Base-by-base conservation (phyloP, 2,888 invertebrate species). In the Catotricha subobsoleta region DNA sequence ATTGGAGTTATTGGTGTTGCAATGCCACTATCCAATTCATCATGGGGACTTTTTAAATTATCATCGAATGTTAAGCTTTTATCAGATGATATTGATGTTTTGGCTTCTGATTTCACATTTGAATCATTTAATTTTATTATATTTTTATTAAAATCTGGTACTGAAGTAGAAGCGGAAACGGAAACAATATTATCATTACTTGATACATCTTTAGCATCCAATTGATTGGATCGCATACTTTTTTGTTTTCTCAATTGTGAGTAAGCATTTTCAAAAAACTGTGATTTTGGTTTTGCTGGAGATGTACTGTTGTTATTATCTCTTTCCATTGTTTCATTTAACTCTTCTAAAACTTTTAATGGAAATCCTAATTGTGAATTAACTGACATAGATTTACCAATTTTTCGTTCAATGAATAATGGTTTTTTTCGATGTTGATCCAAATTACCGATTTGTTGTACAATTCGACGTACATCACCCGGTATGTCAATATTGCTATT, bases 401-500 rank as follows among this genome's bases (percentile, higher is more conserved):
- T 61, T 51, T 60, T 60, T n/a, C 61, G 55, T 37, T 62, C 62
- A 8, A 58, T 47, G 43, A 62, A 61, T n/a, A 59, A 49, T 18
- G 59, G 58, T 28, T 56, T 58, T 37, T 60, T 58, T 1, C 58
- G 52, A 41, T 64, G 64, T 2, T 44, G 44, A 20, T 61, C 59
- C 27, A 68, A 59, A 40, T 67, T 67, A n/a, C 62, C 57, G 36
- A 60, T 47, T 58, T 74, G 79, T 21, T 79, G 72, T 1, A 83
- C 66, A 34, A 86, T 76, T 47, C 80, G 68, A 39, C 80, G 71
- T 4, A 86, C 72, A 44, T 86, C 84, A 1, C 69, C 65, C 0
- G 84, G 82, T 37, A 81, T 62, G 39, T 83, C 82, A 12, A 76
- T 58, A 31, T 76, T 72, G 30, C 72, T 66, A 40, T 73, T 71